Conservation (phyloP, 2,888 invertebrate species). For the Drosophila ustulata region DNA sequence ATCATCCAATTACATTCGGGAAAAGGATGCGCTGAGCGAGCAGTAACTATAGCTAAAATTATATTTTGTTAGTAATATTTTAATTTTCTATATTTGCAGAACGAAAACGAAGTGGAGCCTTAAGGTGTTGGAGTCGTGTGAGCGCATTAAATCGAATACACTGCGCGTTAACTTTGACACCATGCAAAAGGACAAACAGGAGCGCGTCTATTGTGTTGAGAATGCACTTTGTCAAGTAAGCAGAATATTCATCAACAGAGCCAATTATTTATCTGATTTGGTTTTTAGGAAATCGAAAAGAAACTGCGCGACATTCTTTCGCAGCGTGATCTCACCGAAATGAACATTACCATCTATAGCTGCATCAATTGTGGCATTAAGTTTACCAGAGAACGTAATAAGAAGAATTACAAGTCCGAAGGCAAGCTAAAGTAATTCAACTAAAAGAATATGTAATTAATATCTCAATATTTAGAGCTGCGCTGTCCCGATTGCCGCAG, state of each 20-base stretch:
- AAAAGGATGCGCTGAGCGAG: conserved; percentile 85
- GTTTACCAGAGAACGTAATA: conserved; percentile 86
- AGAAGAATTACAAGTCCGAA: conserved; percentile 57
- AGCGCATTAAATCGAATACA: conserved; percentile 85
- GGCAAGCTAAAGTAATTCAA: conserved; percentile 53
- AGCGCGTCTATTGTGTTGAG: conserved; percentile 87
- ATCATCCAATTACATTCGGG: conserved; percentile 86
- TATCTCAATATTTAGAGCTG: conserved; percentile 66
- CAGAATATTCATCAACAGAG: not conserved
- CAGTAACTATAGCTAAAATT: conserved; percentile 63
- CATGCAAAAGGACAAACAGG: conserved; percentile 86
- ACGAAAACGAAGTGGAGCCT: conserved; percentile 86
- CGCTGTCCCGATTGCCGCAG: conserved; percentile 88
- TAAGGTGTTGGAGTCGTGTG: conserved; percentile 86
- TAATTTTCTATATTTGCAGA: conserved; percentile 53
- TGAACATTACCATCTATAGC: conserved; percentile 86
- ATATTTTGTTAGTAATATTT: not conserved
- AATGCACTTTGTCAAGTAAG: conserved; percentile 86
- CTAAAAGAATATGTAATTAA: not conserved
- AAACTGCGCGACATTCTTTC: conserved; percentile 85
- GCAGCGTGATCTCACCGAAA: conserved; percentile 85
- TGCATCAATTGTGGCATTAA: conserved; percentile 89
- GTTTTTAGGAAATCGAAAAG: conserved; percentile 85
- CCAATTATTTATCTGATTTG: not conserved
- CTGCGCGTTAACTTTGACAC: conserved; percentile 88